Evolutionary conservation across 1,140 invertebrate species (phyloP).

Genomic region (Colletes latitarsis): DNA sequence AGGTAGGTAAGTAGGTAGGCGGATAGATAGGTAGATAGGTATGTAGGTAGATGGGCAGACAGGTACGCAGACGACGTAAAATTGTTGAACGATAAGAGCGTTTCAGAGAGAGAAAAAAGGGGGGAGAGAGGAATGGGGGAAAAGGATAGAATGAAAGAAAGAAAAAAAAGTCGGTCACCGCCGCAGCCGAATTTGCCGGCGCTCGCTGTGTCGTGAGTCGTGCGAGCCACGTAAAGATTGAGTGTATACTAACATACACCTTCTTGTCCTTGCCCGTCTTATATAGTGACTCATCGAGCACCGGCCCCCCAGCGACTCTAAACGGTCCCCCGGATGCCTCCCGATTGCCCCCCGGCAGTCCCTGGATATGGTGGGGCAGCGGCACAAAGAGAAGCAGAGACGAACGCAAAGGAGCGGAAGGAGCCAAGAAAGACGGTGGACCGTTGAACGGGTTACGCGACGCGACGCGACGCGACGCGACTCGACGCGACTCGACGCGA

Average conservation of each 20-base stretch:
- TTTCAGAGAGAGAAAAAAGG: no score
- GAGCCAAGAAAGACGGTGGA: constrained; percentile 45
- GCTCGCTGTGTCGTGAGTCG: constrained; percentile 55
- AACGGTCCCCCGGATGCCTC: constrained; percentile 53
- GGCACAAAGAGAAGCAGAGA: constrained; percentile 49
- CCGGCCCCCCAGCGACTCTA: constrained; percentile 67
- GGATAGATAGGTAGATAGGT: not conserved
- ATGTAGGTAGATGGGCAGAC: not conserved
- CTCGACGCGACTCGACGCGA: constrained; percentile 35
- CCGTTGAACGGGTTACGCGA: constrained; percentile 35
- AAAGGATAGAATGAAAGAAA: constrained; percentile 25
- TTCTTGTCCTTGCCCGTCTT: constrained; percentile 81
- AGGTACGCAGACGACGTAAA: no score
- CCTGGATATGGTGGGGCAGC: constrained; percentile 55
- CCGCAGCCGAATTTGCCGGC: constrained; percentile 64
- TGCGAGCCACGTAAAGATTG: constrained; percentile 78
- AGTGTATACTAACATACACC: constrained; percentile 79
- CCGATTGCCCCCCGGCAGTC: constrained; percentile 49
- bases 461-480: constrained; percentile 29
- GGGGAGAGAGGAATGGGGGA: not conserved
- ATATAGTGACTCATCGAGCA: constrained; percentile 80
- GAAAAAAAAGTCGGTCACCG: constrained; percentile 64
- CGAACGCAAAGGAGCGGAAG: constrained; percentile 39
- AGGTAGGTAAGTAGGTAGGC: not conserved
- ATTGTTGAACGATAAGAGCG: no score